phyloP scores from a whole-genome alignment of 2,888 invertebrate species.

The Malachius bipustulatus region DNA sequence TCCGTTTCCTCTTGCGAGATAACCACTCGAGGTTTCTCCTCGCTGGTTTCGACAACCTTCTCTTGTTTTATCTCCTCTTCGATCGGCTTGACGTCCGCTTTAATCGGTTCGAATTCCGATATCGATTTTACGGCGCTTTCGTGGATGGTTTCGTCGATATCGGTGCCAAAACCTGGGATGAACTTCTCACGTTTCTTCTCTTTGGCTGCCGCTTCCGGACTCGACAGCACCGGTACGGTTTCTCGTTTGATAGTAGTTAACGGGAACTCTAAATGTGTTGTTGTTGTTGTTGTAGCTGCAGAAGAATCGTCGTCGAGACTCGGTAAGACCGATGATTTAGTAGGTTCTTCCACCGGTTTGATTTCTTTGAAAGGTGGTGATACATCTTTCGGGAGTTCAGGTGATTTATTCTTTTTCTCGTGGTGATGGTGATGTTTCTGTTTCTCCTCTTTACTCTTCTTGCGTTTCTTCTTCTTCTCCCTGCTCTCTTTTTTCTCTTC shows the following conservation, averaged over 20 bases:
- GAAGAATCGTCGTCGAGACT: conserved; percentile 49
- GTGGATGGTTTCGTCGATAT: conserved; percentile 57
- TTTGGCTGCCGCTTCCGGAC: conserved; percentile 39
- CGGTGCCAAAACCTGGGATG: conserved; percentile 53
- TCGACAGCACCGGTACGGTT: conserved; percentile 40
- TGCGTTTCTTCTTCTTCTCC: conserved; percentile 76
- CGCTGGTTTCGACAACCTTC: conserved; percentile 38
- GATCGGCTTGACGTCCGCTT: conserved; percentile 23
- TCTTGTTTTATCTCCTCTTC: conserved; percentile 27
- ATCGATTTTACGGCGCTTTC: conserved; percentile 74
- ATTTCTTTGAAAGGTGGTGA: conserved; percentile 26
- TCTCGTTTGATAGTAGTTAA: conserved; percentile 28
- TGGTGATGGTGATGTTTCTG: conserved; percentile 57
- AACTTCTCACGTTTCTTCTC: conserved; percentile 49
- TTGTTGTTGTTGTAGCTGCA: no score
- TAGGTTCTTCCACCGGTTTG: conserved; percentile 21
- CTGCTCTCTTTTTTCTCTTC: conserved; percentile 49
- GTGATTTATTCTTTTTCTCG: conserved; percentile 34
- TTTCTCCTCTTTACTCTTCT: conserved; percentile 68
- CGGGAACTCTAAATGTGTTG: no score
- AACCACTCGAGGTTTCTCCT: conserved; percentile 68
- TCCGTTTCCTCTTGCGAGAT: conserved; percentile 90
- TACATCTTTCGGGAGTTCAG: conserved; percentile 9
- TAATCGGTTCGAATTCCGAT: conserved; percentile 42
- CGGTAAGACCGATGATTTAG: conserved; percentile 44